Percentiles rank a stretch among this genome's conserved stretches.
Conservation (phyloP, 2,888 invertebrate species). For the Stenurella melanura region DNA sequence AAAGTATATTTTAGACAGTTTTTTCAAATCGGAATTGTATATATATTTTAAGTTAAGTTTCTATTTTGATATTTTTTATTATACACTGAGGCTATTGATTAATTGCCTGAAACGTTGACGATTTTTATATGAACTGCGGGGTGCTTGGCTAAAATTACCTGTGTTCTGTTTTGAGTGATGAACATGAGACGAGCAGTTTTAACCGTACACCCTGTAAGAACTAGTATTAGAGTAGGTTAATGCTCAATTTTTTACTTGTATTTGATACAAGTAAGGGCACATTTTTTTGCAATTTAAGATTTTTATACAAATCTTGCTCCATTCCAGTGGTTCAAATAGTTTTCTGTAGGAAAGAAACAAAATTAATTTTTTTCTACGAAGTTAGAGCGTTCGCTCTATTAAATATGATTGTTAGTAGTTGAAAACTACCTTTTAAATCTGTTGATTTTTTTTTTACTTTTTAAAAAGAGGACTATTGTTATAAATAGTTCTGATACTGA, state of each 20-base stretch:
- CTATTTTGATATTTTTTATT: constrained; percentile 67
- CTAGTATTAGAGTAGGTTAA: constrained; percentile 50
- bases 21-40: constrained; percentile 56
- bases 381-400: constrained; percentile 9
- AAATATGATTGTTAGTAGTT: constrained; percentile 49
- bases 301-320: constrained; percentile 51
- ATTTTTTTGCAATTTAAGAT: constrained; percentile 31
- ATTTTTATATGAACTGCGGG: constrained; percentile 43
- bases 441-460: constrained; percentile 27
- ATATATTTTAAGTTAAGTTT: constrained; percentile 66
- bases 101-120: constrained; percentile 49
- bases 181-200: not conserved
- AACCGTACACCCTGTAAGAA: constrained; percentile 41
- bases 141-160: not conserved
- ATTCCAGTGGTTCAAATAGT: constrained; percentile 58
- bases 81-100: constrained; percentile 57
- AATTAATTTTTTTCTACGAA: constrained; percentile 6
- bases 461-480: constrained; percentile 64
- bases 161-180: not conserved
- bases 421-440: constrained; percentile 47
- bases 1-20: constrained; percentile 25
- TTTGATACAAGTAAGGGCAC: constrained; percentile 32
- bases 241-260: constrained; percentile 36
- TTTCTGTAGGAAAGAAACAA: constrained; percentile 8
- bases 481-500: constrained; percentile 63